A percentile compares a stretch with the other conserved stretches of the same genome.
phyloP scores from a whole-genome alignment of 2,113 vertebrate genomes.

The Nothoprocta pentlandii region DNA sequence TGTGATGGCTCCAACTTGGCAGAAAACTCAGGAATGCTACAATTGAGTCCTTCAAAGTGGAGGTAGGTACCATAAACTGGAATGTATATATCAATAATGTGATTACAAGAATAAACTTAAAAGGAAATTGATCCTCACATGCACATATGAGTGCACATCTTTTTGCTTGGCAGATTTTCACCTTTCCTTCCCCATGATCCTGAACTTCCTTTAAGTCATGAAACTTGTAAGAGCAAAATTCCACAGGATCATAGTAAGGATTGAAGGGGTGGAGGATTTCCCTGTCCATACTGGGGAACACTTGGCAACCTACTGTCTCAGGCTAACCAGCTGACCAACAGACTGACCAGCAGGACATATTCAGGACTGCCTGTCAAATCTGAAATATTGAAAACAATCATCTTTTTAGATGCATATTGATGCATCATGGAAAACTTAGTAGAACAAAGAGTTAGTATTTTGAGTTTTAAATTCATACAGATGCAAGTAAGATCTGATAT shows the following conservation, averaged over 20 bases:
- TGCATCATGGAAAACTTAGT: not conserved
- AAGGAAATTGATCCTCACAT: not conserved
- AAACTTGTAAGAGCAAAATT: not conserved
- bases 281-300: not conserved
- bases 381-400: not conserved
- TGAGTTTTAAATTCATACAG: not conserved
- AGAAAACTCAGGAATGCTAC: slow-evolving; percentile 71
- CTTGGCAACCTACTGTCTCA: not conserved
- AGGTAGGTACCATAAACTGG: slow-evolving; percentile 61
- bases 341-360: not conserved
- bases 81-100: not conserved
- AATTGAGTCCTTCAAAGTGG: slow-evolving; percentile 73
- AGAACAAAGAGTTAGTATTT: not conserved
- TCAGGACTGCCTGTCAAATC: not conserved
- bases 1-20: slow-evolving; percentile 66
- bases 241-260: not conserved
- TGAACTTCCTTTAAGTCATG: not conserved
- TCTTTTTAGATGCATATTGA: not conserved
- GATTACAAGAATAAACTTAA: not conserved
- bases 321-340: not conserved
- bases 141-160: not conserved
- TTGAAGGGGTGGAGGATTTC: not conserved
- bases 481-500: not conserved
- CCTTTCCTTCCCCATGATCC: not conserved
- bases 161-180: not conserved